Percentiles rank a stretch among this genome's conserved stretches.
phyloP scores from a whole-genome alignment of 2,888 invertebrate genomes.

The Holacanthella duospinosa region DNA sequence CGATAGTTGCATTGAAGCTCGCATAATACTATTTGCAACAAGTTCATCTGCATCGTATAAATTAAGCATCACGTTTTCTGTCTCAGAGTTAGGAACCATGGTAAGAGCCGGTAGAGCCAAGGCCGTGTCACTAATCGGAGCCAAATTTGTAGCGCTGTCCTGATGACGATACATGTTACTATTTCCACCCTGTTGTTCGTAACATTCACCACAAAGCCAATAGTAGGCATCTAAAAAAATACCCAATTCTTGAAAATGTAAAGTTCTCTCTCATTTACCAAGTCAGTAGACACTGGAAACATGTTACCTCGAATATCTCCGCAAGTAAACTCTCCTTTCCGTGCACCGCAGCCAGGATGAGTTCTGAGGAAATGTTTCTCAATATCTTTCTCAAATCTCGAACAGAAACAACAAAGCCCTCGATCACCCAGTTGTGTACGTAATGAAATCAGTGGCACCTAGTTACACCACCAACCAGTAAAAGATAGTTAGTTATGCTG shows the following conservation, averaged over 20 bases:
- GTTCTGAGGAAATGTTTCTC: constrained; percentile 43
- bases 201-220: constrained; percentile 48
- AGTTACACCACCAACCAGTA: neutral
- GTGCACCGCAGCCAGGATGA: constrained; percentile 50
- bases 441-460: neutral
- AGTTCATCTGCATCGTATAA: constrained; percentile 19
- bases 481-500: neutral
- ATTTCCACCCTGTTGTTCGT: constrained; percentile 43
- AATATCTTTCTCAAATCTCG: constrained; percentile 30
- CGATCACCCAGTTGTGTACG: constrained; percentile 31
- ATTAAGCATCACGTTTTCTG: constrained; percentile 1
- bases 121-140: constrained; percentile 22
- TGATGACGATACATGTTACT: constrained; percentile 17
- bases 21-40: constrained; percentile 18
- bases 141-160: constrained; percentile 3
- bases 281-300: no score
- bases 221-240: constrained; percentile 43
- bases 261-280: no score
- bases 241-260: no score
- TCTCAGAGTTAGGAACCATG: constrained; percentile 17
- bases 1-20: constrained; percentile 12
- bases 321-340: constrained; percentile 46
- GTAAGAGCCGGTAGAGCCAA: constrained; percentile 32
- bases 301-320: constrained; percentile 44
- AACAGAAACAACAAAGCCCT: constrained; percentile 35